phyloP scores from a whole-genome alignment of 2,888 invertebrate species.

The Microctonus aethiopoides region DNA sequence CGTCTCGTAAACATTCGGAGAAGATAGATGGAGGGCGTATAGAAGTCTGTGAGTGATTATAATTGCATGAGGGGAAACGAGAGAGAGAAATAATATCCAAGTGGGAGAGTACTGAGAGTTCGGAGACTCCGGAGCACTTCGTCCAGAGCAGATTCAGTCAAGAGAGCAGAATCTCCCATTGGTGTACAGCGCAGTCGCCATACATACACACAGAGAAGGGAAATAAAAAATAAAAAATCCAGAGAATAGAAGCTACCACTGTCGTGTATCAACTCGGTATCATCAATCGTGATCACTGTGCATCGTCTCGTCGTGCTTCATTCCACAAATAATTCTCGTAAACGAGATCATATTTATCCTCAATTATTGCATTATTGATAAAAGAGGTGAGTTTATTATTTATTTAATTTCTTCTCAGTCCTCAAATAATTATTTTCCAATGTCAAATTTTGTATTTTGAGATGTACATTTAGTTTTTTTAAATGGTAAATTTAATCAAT shows the following conservation, averaged over 20 bases:
- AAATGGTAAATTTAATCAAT: too few relatives aligned
- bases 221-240: constrained; percentile 36
- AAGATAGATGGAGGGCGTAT: not conserved
- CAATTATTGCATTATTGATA: not conserved
- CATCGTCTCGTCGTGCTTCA: constrained; percentile 44
- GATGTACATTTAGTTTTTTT: too few relatives aligned
- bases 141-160: constrained; percentile 28
- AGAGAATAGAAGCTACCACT: constrained; percentile 34
- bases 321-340: constrained; percentile 6
- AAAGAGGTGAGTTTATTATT: constrained; percentile 3
- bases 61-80: not conserved
- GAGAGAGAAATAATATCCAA: not conserved
- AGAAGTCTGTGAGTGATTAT: too few relatives aligned
- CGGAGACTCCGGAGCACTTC: constrained; percentile 27
- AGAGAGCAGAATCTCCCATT: constrained; percentile 27
- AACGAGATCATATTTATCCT: not conserved
- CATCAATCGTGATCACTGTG: constrained; percentile 35
- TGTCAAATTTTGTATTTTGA: too few relatives aligned
- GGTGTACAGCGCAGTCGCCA: constrained; percentile 26
- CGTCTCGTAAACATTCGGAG: constrained; percentile 20
- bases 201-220: constrained; percentile 17
- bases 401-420: not conserved
- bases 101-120: constrained; percentile 2
- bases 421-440: too few relatives aligned
- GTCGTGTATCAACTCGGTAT: constrained; percentile 45